phyloP scores from a whole-genome alignment of 2,888 invertebrate genomes.

The Heliconius sara region DNA sequence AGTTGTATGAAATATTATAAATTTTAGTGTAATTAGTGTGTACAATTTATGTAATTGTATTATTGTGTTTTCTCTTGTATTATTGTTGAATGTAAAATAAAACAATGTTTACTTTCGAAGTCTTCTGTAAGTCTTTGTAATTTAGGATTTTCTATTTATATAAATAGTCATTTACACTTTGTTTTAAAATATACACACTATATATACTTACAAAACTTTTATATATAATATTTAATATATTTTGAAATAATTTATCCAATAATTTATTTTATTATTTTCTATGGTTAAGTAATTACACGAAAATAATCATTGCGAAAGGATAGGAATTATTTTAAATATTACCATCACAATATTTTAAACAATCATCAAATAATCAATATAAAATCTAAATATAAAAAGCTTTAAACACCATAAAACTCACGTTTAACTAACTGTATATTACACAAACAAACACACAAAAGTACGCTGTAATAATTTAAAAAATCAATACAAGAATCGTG shows the following conservation, averaged over 20 bases:
- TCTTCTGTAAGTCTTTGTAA: neutral
- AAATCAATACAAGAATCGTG: constrained; percentile 29
- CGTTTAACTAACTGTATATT: neutral
- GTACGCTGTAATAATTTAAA: constrained; percentile 9
- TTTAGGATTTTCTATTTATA: neutral
- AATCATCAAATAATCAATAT: neutral
- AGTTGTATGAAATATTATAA: constrained; percentile 1
- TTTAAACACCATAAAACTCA: neutral
- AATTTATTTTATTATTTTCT: too few species aligned
- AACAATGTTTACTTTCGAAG: neutral
- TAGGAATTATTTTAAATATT: neutral
- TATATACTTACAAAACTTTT: neutral
- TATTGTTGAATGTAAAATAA: neutral
- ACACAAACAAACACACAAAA: neutral
- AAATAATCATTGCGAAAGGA: too few species aligned
- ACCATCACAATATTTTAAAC: neutral
- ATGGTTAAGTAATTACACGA: too few species aligned
- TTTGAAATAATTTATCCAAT: too few species aligned
- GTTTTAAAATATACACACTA: neutral
- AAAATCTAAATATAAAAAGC: too few species aligned
- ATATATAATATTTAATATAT: too few species aligned
- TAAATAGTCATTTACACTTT: neutral
- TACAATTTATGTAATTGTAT: neutral
- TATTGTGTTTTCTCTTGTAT: neutral
- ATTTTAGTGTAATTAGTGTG: constrained; percentile 15